Evolutionary conservation across 2,888 invertebrate species (phyloP).

Genomic region (Cryptocheilus praepositus): DNA sequence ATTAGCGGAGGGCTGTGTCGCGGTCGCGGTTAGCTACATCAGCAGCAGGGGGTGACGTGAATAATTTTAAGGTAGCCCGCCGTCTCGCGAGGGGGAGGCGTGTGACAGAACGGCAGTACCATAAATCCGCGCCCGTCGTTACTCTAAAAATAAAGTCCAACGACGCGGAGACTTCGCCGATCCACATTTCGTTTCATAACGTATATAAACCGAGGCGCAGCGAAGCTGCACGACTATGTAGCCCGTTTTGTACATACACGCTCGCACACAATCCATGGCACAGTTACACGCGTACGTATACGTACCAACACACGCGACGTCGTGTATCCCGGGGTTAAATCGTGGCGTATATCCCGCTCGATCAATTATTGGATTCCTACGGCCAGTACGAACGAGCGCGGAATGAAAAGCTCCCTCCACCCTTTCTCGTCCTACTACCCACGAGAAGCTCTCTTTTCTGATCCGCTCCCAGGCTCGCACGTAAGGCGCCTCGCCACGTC

Average conservation of each 20-base stretch:
- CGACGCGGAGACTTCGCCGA: slow-evolving; percentile 2
- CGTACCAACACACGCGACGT: slow-evolving; percentile 15
- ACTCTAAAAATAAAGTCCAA: slow-evolving; percentile 13
- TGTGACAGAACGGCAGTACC: neutral
- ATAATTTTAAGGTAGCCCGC: too few relatives aligned
- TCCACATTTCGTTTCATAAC: slow-evolving; percentile 20
- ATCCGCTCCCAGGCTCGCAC: neutral
- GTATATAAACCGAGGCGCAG: slow-evolving; percentile 8
- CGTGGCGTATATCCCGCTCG: slow-evolving; percentile 34
- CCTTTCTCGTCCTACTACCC: slow-evolving; percentile 26
- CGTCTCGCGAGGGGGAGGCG: too few relatives aligned
- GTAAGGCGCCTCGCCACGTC: neutral
- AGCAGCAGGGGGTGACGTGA: too few relatives aligned
- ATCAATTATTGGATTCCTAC: slow-evolving; percentile 48
- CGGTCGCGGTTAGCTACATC: too few relatives aligned
- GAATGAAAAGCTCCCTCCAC: slow-evolving; percentile 40
- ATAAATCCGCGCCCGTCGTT: slow-evolving; percentile 13
- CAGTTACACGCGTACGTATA: neutral
- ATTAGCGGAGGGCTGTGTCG: too few relatives aligned
- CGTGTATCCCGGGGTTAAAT: slow-evolving; percentile 29
- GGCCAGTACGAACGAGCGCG: slow-evolving; percentile 24
- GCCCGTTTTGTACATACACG: neutral
- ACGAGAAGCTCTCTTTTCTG: slow-evolving; percentile 5
- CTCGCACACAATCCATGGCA: neutral
- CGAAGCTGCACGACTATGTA: too few relatives aligned